Conservation (phyloP, 2,113 vertebrate species). For the Carettochelys insculpta region DNA sequence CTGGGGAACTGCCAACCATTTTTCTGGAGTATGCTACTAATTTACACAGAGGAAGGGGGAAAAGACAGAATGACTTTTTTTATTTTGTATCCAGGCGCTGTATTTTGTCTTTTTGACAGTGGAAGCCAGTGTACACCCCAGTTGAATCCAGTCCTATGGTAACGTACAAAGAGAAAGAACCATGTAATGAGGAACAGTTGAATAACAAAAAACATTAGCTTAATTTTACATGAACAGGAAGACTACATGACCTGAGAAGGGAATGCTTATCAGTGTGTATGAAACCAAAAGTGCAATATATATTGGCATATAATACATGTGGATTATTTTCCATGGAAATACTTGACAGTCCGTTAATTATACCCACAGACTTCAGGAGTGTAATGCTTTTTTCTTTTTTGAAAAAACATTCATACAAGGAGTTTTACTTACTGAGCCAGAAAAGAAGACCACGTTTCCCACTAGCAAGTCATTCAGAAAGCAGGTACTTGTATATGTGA, state of each 20-base stretch:
- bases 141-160: neutral
- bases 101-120: neutral
- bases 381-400: neutral
- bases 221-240: neutral
- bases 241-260: neutral
- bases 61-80: neutral
- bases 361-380: neutral
- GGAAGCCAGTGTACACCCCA: neutral
- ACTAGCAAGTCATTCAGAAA: neutral
- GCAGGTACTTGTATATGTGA: neutral
- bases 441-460: neutral
- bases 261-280: neutral
- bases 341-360: neutral
- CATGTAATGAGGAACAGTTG: neutral
- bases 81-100: neutral
- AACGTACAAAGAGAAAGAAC: neutral
- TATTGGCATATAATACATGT: neutral
- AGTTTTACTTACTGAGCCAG: neutral
- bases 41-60: neutral
- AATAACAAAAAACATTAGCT: neutral
- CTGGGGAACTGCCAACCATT: neutral
- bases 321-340: neutral
- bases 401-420: neutral
- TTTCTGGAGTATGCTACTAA: neutral
- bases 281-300: neutral